Evolutionary conservation across 1,140 invertebrate genomes (phyloP), one percentile per base, ranked within the genome.

Genomic region (Theocolax elegans): DNA sequence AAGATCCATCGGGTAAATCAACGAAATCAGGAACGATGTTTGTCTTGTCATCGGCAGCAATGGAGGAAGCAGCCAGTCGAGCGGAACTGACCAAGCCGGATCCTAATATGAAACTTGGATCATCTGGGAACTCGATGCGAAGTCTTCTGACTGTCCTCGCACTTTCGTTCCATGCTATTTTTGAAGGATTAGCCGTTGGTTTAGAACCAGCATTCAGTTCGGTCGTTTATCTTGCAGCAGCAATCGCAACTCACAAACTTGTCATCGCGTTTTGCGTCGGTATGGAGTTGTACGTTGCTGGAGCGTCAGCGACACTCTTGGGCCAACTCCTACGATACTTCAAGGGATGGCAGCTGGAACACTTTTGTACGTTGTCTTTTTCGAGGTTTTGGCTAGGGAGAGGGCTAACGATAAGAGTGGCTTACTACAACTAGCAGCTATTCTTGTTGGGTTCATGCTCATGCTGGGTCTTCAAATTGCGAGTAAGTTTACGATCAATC

Each of bases 341-440:
- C 93, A 96, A 77, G 94, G 93, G 9, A 89, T 96, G 83, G 94
- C 94, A 0, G 93, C 93, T 46, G 95, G 95, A 19, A 96, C 95
- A 0, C 87, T 97, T 12, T 88, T 96, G 0, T 96, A 96, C 79
- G 94, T 97, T 38, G 93, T 95, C 1, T 96, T 96, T 88, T 96
- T 96, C 80, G 95, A 96, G 85, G 93, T 97, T 27, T 87, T 96
- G 54, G 92, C 93, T 40, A 88, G 92, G 63, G 93, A 95, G 77
- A 87, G 91, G 44, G 89, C 90, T 21, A 91, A 90, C 76, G 84
- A 87, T 12, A 89, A 89, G 64, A 87, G 87, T 48, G 93, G 93
- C 3, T 82, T 94, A 21, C 78, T 91, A 2, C 92, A 94, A 76
- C 88, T 93, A 66, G 63, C 90, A 3, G 89, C 92, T 2, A 91